Conservation (phyloP, 2,113 vertebrate species). For the Corapipo altera region DNA sequence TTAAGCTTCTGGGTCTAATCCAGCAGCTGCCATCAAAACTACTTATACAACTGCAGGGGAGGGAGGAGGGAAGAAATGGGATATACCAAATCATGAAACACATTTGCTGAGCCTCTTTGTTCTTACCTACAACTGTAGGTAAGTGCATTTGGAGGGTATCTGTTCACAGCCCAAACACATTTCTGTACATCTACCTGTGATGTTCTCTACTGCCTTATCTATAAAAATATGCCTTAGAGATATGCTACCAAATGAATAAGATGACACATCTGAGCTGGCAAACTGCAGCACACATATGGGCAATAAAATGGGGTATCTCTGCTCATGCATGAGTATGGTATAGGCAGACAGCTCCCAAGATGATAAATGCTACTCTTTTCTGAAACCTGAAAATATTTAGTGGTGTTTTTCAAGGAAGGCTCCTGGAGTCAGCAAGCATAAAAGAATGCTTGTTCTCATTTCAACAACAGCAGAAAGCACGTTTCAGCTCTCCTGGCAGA, state of each 20-base stretch:
- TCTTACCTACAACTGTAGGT: background rate
- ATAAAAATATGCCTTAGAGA: background rate
- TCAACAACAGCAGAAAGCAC: background rate
- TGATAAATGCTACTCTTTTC: background rate
- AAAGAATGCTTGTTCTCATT: background rate
- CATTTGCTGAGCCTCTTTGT: constrained; percentile 30
- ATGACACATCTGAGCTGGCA: background rate
- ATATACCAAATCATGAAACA: constrained; percentile 33
- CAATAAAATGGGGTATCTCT: background rate
- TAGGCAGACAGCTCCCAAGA: background rate
- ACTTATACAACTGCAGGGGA: constrained; percentile 70
- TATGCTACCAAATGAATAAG: background rate
- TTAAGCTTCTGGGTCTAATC: constrained; percentile 79
- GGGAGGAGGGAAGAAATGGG: constrained; percentile 5
- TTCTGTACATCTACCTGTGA: background rate
- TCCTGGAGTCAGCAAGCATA: background rate
- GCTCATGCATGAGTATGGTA: background rate
- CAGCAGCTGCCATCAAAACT: constrained; percentile 73
- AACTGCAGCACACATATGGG: background rate
- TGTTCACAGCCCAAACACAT: background rate
- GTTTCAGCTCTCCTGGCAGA: background rate
- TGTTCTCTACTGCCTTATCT: background rate
- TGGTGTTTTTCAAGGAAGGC: background rate
- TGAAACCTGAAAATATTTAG: background rate
- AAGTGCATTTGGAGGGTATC: background rate